Evolutionary conservation across 2,888 invertebrate species (phyloP).

Genomic region (Drosophila neoperkinsi): DNA sequence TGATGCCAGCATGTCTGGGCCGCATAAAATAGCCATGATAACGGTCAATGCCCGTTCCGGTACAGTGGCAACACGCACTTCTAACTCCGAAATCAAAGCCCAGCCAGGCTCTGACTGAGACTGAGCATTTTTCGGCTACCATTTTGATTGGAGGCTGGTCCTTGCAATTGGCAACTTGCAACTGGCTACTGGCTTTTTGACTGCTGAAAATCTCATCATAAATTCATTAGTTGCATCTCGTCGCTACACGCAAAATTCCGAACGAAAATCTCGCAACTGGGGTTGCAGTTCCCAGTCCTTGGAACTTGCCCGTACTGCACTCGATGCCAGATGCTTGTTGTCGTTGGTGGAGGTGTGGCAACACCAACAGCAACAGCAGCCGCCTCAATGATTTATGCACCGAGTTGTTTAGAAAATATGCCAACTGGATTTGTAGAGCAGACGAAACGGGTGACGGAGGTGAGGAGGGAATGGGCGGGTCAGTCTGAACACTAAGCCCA

Average conservation of each 20-base stretch:
- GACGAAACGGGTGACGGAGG: neutral
- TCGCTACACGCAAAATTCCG: conserved; percentile 69
- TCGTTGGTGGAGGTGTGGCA: conserved; percentile 68
- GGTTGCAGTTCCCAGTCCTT: conserved; percentile 25
- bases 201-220: conserved; percentile 75
- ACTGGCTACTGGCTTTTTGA: conserved; percentile 58
- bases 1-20: conserved; percentile 78
- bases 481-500: conserved; percentile 56
- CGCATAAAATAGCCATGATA: conserved; percentile 79
- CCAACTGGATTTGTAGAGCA: conserved; percentile 47
- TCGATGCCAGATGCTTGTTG: conserved; percentile 61
- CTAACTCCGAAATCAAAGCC: conserved; percentile 41
- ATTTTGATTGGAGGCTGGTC: conserved; percentile 48
- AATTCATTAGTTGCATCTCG: conserved; percentile 77
- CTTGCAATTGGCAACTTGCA: conserved; percentile 31
- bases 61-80: conserved; percentile 37
- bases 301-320: conserved; percentile 2
- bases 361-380: conserved; percentile 36
- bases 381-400: conserved; percentile 74
- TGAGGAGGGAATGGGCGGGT: conserved; percentile 1
- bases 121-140: conserved; percentile 35
- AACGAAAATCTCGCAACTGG: conserved; percentile 13
- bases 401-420: conserved; percentile 80
- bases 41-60: conserved; percentile 69
- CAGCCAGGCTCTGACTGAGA: neutral